Evolutionary conservation across 1,140 invertebrate species (phyloP).

Genomic region (Formica exsecta): DNA sequence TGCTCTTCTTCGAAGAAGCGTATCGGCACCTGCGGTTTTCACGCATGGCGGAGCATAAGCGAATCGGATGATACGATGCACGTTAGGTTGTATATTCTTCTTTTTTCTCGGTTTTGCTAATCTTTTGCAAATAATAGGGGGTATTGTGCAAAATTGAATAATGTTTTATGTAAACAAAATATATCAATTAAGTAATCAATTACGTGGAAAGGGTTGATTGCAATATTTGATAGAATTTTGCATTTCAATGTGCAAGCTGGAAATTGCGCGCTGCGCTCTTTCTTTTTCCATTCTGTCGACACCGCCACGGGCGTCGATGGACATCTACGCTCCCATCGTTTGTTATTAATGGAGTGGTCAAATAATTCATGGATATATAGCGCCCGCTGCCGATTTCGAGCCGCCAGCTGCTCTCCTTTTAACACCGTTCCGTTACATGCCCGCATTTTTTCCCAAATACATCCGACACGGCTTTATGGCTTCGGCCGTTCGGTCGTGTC

Average conservation of each 20-base stretch:
- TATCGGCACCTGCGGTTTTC: conserved; percentile 61
- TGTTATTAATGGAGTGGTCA: conserved; percentile 60
- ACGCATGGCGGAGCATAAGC: conserved; percentile 17
- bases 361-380: conserved; percentile 58
- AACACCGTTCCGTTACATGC: conserved; percentile 60
- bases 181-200: neutral
- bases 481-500: conserved; percentile 64
- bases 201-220: neutral
- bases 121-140: neutral
- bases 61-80: neutral
- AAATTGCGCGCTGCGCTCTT: neutral
- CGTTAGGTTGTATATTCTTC: neutral
- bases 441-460: conserved; percentile 57
- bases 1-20: conserved; percentile 39
- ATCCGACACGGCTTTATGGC: conserved; percentile 60
- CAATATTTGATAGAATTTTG: conserved; percentile 23
- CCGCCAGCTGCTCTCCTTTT: conserved; percentile 79
- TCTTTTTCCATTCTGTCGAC: conserved; percentile 37
- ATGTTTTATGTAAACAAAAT: neutral
- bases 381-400: conserved; percentile 49
- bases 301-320: conserved; percentile 48
- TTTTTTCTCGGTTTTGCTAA: neutral
- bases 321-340: conserved; percentile 53
- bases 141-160: neutral
- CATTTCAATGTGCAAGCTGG: conserved; percentile 25